phyloP scores from a whole-genome alignment of 2,797 vertebrate genomes.

The Vultur gryphus region DNA sequence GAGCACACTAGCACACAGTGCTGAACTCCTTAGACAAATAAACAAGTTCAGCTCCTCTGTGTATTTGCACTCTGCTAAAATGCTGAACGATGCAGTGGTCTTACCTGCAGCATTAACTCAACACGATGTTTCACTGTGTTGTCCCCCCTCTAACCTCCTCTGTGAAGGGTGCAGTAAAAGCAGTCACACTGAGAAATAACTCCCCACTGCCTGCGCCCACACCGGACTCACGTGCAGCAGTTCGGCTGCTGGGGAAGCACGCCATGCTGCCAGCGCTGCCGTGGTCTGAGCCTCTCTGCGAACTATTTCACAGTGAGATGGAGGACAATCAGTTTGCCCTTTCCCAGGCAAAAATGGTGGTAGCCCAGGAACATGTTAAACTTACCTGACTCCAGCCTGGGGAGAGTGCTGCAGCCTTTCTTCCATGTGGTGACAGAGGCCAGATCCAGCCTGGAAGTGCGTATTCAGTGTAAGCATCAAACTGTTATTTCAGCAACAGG shows the following conservation, averaged over 20 bases:
- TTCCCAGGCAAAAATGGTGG: not conserved
- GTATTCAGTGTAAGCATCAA: too few relatives aligned
- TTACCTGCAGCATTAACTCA: not conserved
- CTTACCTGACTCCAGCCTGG: not conserved
- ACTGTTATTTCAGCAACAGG: not conserved
- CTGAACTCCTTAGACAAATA: not conserved
- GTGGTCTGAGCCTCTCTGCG: not conserved
- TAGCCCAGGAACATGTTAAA: not conserved
- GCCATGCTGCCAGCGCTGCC: accelerated
- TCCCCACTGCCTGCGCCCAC: accelerated
- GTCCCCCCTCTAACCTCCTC: too few relatives aligned
- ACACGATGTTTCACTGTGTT: accelerated
- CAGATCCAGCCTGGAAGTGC: not conserved
- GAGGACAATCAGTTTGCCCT: not conserved
- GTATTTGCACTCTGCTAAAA: not conserved
- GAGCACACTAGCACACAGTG: too few relatives aligned
- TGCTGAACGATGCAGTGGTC: not conserved
- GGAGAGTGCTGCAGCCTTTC: not conserved
- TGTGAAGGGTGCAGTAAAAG: not conserved
- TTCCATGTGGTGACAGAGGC: not conserved
- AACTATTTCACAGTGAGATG: not conserved
- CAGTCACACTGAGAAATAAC: too few relatives aligned
- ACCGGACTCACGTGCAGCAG: accelerated
- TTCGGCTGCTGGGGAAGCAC: not conserved
- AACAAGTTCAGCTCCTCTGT: not conserved